Evolutionary conservation across 2,797 vertebrate genomes (phyloP), one percentile per base, ranked within the genome.

Genomic region (Anabacerthia variegaticeps): DNA sequence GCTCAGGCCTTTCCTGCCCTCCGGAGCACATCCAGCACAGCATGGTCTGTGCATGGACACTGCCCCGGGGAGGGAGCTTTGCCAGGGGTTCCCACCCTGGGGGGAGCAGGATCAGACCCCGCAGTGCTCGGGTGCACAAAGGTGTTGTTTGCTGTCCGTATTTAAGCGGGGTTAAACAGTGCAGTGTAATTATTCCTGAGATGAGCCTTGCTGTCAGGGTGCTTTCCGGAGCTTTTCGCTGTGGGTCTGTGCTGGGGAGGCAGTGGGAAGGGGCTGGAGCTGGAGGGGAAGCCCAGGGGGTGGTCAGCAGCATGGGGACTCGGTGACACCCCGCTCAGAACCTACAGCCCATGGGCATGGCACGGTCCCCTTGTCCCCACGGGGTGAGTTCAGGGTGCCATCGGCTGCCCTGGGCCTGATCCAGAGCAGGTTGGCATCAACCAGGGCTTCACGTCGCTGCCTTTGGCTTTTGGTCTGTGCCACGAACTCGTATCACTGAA

Each of bases 301-400:
- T 66, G 77, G n/a, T 16, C 8, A 30, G 80, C 61, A n/a, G 65
- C 0, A 0, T 5, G 11, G 59, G 56, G 49, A 17, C 46, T 15
- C 0, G 0, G 62, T 46, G 48, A 11, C 61, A 67, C 20, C 9
- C 27, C 8, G 78, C 84, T 65, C 54, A n/a, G 68, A 14, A 9
- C 10, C 0, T 2, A 9, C 3, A 14, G 4, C n/a, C 59, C 1
- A 0, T 20, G 22, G 46, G 11, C 7, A 15, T 1, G 26, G n/a
- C 2, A 0, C 1, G n/a, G 48, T 76, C 55, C 72, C 39, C 0
- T 0, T 13, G 76, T 49, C 79, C 82, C 63, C 36, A 28, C 39
- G 1, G 13, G 55, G 12, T 0, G 2, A 56, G 66, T 18, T 66
- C 2, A 6, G 91, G 84, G 54, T 16, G 44, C 77, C 21, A 16